Evolutionary conservation across 2,797 vertebrate genomes (phyloP).

Genomic region (Lutjanus argentimaculatus): DNA sequence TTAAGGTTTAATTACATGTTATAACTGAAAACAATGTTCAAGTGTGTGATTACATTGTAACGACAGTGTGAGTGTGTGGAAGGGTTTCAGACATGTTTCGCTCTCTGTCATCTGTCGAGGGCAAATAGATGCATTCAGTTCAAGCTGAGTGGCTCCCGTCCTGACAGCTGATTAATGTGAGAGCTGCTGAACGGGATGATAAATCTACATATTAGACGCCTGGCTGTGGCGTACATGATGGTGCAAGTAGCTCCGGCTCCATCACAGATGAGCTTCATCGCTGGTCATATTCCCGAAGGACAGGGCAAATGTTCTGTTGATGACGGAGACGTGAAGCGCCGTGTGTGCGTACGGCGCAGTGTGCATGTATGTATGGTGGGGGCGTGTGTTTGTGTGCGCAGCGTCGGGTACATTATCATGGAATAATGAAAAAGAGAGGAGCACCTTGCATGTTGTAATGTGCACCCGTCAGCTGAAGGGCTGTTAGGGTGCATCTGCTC

Average conservation of each 20-base stretch:
- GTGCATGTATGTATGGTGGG: not conserved
- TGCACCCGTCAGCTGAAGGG: conserved; percentile 74
- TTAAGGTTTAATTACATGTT: not conserved
- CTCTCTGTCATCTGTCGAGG: conserved; percentile 45
- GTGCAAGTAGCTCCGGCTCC: conserved; percentile 41
- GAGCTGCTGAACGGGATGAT: conserved; percentile 69
- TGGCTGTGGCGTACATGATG: conserved; percentile 48
- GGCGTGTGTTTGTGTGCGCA: conserved; percentile 18
- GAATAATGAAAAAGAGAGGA: conserved; percentile 70
- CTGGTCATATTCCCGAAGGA: conserved; percentile 68
- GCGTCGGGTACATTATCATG: conserved; percentile 52
- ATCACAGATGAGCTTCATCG: conserved; percentile 49
- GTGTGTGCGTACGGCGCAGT: conserved; percentile 7
- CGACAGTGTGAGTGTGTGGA: not conserved
- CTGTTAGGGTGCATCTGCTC: conserved; percentile 69
- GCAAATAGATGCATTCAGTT: conserved; percentile 55
- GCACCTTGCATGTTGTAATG: conserved; percentile 72
- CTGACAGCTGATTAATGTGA: conserved; percentile 74
- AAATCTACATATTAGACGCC: conserved; percentile 73
- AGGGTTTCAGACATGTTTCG: conserved; percentile 9
- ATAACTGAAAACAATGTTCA: not conserved
- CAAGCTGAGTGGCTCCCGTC: conserved; percentile 45
- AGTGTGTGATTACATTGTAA: not conserved
- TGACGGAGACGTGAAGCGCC: conserved; percentile 10
- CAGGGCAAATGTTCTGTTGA: conserved; percentile 65